Base-by-base conservation (phyloP, 2,888 invertebrate genomes). In the Melanchra persicariae region DNA sequence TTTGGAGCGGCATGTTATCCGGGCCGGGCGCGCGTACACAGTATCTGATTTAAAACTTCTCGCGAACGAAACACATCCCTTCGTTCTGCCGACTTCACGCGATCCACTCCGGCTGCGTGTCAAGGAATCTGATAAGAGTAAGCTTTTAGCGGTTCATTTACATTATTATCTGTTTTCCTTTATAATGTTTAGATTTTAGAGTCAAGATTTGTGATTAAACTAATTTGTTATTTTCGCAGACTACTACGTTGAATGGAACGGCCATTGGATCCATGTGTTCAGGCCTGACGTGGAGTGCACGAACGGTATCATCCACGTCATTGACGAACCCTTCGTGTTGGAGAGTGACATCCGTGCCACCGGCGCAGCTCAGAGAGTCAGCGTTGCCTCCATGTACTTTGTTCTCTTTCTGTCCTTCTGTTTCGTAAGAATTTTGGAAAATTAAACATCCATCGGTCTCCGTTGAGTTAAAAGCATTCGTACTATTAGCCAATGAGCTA, bases 271-370 rank as follows among this genome's bases (percentile, higher is more conserved):
- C 87, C 97, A 97, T 87, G 98, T 99, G 61, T 97, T 98, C 93
- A 97, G 99, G 81, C 98, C 99, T 34, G 99, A 99, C 92, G 98
- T 99, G 7, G 98, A 98, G 89, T 99, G 99, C 93, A 99, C 98
- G 92, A 99, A 99, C 91, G 99, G 99, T 64, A 98, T 99, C 85
- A 99, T 99, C 85, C 99, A 99, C 93, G 98, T 99, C 79, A 98
- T 99, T 89, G 99, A 99, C 91, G 97, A 97, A 83, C 99, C 99
- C 8, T 97, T 99, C 89, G 95, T 99, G 74, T 97, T 97, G 89
- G 98, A 98, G 87, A 97, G 97, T 87, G 99, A 99, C 93, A 97
- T 99, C 78, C 97, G 97, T 81, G 98, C 98, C 70, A 97, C 97
- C n/a, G 96, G 96, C 52, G 88, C 90, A 66, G 93, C 95, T 26